A percentile compares a stretch with the other conserved stretches of the same genome.
These are phyloP conservation scores for Erpetoichthys calabaricus DNA, from an alignment of 2,797 vertebrate genomes.

Conservation along the genomic window DNA sequence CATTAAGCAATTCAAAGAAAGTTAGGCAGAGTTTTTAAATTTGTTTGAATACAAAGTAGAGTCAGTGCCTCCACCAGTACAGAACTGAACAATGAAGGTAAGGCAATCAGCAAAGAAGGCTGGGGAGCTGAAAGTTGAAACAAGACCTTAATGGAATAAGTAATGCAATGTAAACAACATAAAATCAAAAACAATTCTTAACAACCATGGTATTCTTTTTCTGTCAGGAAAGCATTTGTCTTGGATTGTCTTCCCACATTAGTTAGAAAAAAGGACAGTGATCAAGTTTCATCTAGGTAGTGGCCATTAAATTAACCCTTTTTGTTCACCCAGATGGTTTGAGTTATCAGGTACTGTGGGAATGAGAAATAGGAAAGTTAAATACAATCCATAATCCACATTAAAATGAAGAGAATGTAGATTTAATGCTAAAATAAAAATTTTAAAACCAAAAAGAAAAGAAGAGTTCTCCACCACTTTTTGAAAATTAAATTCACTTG, in stretches of 20 bases:
- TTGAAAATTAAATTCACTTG: no score
- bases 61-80: no score
- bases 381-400: slow-evolving; percentile 16
- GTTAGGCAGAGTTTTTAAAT: no score
- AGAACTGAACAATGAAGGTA: no score
- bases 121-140: slow-evolving; percentile 22
- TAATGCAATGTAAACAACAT: slow-evolving; percentile 21
- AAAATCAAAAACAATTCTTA: slow-evolving; percentile 14
- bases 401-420: no score
- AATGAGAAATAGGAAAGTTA: slow-evolving; percentile 37
- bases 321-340: slow-evolving; percentile 32
- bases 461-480: no score
- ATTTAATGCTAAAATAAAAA: no score
- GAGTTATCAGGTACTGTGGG: slow-evolving; percentile 35
- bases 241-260: slow-evolving; percentile 33
- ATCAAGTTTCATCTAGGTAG: slow-evolving; percentile 44
- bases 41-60: no score
- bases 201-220: slow-evolving; percentile 19
- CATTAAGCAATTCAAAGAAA: no score
- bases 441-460: no score
- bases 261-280: slow-evolving; percentile 40
- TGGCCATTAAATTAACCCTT: slow-evolving; percentile 45
- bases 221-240: slow-evolving; percentile 33
- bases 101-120: not conserved
- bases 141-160: slow-evolving; percentile 25